A percentile compares a stretch with the other conserved stretches of the same genome.
Evolutionary conservation across 2,113 vertebrate species (phyloP).

Genomic region (Neogale vison): DNA sequence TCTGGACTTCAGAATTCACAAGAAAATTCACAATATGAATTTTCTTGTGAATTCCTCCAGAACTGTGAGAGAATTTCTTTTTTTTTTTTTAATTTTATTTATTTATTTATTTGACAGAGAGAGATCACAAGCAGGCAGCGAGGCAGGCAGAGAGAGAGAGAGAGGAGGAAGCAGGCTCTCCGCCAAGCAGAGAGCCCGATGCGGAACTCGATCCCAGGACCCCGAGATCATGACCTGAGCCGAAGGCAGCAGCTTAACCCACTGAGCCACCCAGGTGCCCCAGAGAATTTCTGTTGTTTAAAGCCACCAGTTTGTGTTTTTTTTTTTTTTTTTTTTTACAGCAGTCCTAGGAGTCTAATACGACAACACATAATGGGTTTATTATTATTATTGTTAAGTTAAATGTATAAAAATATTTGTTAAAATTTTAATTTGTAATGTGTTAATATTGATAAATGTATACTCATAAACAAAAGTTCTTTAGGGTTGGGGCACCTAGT

Average conservation of each 20-base stretch:
- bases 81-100: not conserved
- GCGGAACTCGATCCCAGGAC: no score
- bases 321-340: not conserved
- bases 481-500: not conserved
- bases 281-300: not conserved
- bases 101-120: no score
- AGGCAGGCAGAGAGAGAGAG: no score
- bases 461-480: not conserved
- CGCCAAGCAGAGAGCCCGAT: no score
- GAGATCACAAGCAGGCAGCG: no score
- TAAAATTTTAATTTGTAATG: not conserved
- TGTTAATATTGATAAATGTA: not conserved
- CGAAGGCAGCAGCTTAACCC: no score
- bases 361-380: not conserved
- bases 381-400: not conserved
- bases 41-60: not conserved
- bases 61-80: not conserved
- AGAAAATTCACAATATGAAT: no score
- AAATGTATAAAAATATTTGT: not conserved
- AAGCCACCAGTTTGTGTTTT: not conserved
- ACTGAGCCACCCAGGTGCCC: no score
- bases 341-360: not conserved
- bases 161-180: no score
- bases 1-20: not conserved
- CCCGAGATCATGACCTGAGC: no score